These are phyloP conservation scores for Enoplosus armatus DNA, from an alignment of 2,797 vertebrate species.

Conservation along the genomic window DNA sequence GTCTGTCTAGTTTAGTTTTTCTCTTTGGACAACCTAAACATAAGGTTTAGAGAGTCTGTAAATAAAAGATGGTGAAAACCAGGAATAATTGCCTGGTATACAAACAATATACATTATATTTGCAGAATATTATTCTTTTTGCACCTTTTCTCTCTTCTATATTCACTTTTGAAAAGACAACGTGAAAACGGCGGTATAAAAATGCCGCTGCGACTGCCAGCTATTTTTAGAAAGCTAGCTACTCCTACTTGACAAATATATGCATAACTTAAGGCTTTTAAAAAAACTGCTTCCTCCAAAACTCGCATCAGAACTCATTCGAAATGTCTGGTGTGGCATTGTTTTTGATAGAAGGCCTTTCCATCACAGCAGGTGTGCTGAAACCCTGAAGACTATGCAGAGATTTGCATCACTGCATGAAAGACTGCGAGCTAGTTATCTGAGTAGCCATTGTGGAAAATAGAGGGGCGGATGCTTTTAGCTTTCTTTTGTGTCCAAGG, in stretches of 20 bases:
- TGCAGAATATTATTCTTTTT: background rate
- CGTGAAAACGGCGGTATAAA: conserved; percentile 31
- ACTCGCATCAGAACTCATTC: conserved; percentile 15
- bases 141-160: background rate
- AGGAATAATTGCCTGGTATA: background rate
- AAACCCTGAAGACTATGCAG: conserved; percentile 37
- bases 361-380: conserved; percentile 49
- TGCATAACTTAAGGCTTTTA: conserved; percentile 42
- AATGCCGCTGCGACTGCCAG: conserved; percentile 29
- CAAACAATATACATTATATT: background rate
- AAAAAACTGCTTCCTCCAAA: conserved; percentile 21
- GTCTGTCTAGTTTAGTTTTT: no score
- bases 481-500: conserved; percentile 62
- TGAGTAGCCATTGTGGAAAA: conserved; percentile 54
- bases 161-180: conserved; percentile 26
- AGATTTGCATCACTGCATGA: conserved; percentile 57
- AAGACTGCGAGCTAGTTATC: conserved; percentile 49
- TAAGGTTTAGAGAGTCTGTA: background rate
- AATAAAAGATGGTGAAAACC: conserved; percentile 6
- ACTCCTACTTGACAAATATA: conserved; percentile 49
- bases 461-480: conserved; percentile 50
- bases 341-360: conserved; percentile 49
- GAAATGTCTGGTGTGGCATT: conserved; percentile 24
- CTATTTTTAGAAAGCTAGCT: conserved; percentile 53
- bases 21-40: conserved; percentile 3